Conservation (phyloP, 2,113 vertebrate genomes). For the Copsychus sechellarum region DNA sequence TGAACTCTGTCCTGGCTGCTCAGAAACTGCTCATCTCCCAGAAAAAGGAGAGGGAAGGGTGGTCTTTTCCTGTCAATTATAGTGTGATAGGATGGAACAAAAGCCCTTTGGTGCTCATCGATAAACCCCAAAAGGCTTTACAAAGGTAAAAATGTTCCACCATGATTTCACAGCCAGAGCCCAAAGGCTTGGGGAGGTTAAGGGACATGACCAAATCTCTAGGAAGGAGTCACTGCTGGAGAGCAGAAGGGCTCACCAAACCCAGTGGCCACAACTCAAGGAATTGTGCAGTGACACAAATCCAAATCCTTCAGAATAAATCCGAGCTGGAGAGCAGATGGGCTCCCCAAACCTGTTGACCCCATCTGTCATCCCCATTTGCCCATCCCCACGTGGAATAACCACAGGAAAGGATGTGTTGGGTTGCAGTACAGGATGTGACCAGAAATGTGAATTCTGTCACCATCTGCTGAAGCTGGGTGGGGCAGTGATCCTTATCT, state of each 20-base stretch:
- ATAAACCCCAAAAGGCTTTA: not conserved
- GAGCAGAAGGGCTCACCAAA: not conserved
- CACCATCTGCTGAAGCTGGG: too few species aligned
- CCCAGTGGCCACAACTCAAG: not conserved
- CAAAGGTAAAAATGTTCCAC: accelerated
- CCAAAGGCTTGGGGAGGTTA: accelerated
- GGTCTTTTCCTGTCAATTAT: accelerated
- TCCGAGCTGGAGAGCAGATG: accelerated
- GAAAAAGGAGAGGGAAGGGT: not conserved
- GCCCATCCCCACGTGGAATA: too few species aligned
- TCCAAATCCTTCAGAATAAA: not conserved
- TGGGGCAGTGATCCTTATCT: too few species aligned
- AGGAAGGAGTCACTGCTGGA: not conserved
- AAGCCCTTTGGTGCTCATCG: not conserved
- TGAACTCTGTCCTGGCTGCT: not conserved
- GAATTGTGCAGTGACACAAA: accelerated
- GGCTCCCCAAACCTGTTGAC: accelerated
- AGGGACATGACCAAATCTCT: not conserved
- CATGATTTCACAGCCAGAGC: not conserved
- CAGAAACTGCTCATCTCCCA: not conserved
- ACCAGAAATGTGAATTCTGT: too few species aligned
- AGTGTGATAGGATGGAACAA: accelerated
- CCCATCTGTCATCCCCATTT: not conserved
- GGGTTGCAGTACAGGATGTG: too few species aligned
- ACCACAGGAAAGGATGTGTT: too few species aligned